Base-by-base conservation (phyloP, 2,888 invertebrate genomes). In the Prenolepis imparis region DNA sequence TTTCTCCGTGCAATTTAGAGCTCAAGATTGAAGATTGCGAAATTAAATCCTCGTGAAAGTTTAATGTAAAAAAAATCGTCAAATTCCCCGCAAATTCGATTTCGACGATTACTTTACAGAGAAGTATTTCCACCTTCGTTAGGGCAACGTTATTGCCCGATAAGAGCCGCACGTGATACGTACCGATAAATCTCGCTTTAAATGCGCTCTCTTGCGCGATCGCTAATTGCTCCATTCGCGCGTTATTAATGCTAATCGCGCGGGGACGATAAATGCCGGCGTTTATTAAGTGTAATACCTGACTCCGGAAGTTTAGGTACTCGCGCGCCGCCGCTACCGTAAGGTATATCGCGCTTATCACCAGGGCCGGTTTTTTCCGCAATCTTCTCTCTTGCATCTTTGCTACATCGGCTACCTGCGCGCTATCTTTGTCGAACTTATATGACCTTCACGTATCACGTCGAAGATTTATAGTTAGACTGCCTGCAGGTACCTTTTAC, bases 341-440 rank as follows among this genome's bases (percentile, higher is more conserved):
- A 12, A 5, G 28, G 1, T 41, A 24, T 73, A 24, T 73, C 44
- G 15, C 18, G 44, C 18, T 64, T 64, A 61, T 63, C 44, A 41
- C 28, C 18, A 39, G 15, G 24, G 12, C n/a, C n/a, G 39, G 3
- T n/a, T n/a, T 28, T 28, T 41, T 78, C 1, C 21, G 12, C 9
- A n/a, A 55, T 4, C 15, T 57, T 4, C 15, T 57, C 57, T 44
- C 59, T 44, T 59, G 57, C 18, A 41, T 39, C n/a, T 11, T 32
- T 32, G 41, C 28, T 28, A 28, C 21, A 21, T 44, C 21, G 32
- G 15, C 39, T 67, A 48, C 32, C 28, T 41, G 48, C 55, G 24
- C 18, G 36, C 66, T 18, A 41, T 59, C 68, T 68, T 68, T 57
- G 68, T 78, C n/a, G 8, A 52, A 52, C n/a, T 41, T 3, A 28